A percentile compares a stretch with the other conserved stretches of the same genome.
These are phyloP conservation scores for Clarias pachynema DNA, from an alignment of 2,797 vertebrate genomes.

Conservation along the genomic window DNA sequence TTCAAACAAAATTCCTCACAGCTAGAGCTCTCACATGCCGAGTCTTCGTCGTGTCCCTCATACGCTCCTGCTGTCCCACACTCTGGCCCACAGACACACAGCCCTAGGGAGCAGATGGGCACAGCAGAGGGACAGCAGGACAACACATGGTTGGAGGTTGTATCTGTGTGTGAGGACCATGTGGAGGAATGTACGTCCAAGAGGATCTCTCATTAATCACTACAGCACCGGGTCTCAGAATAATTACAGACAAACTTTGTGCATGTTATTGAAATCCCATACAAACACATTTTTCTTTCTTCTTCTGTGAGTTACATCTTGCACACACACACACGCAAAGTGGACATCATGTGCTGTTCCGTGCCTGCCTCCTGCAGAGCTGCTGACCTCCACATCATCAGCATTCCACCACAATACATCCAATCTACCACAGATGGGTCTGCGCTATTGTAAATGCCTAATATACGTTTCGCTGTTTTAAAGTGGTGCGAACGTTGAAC, in stretches of 20 bases:
- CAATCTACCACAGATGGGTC: constrained; percentile 1
- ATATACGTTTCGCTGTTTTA: constrained; percentile 19
- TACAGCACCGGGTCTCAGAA: neutral
- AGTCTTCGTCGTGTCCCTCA: constrained; percentile 47
- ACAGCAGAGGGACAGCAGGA: constrained; percentile 63
- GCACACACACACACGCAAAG: neutral
- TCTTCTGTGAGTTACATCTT: neutral
- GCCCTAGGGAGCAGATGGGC: constrained; percentile 62
- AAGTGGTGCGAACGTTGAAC: neutral
- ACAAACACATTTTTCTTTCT: constrained; percentile 3
- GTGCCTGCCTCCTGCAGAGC: constrained; percentile 37
- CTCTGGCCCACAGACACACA: constrained; percentile 39
- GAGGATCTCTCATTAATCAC: constrained; percentile 20
- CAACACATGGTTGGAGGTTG: constrained; percentile 63
- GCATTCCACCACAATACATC: constrained; percentile 40
- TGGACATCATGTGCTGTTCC: constrained; percentile 36
- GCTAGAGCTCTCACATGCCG: constrained; percentile 51
- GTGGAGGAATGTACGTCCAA: constrained; percentile 43
- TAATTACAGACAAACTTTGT: neutral
- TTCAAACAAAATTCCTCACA: constrained; percentile 62
- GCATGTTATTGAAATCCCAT: neutral
- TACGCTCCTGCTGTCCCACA: constrained; percentile 42
- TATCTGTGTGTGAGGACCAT: constrained; percentile 37
- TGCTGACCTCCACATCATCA: constrained; percentile 32
- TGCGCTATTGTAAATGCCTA: constrained; percentile 17